These are phyloP conservation scores for Pristionchus pacificus DNA, from an alignment of 1,140 invertebrate genomes.

Conservation along the genomic window DNA sequence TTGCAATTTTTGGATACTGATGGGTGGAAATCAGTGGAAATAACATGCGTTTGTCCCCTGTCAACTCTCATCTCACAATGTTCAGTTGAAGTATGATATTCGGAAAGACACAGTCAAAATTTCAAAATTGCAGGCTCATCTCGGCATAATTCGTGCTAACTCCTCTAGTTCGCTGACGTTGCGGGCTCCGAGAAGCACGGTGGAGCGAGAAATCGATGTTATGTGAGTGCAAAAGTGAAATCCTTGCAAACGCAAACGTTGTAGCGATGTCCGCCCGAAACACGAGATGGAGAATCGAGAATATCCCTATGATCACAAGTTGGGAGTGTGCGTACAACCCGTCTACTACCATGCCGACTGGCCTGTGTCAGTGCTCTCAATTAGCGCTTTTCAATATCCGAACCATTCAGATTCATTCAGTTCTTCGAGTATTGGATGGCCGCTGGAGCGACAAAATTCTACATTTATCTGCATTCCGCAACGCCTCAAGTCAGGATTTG, in stretches of 20 bases:
- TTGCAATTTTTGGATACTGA: background rate
- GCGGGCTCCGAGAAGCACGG: too few species aligned
- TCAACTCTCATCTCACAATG: background rate
- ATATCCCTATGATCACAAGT: background rate
- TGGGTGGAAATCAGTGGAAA: background rate
- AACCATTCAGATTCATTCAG: conserved; percentile 1
- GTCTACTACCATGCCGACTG: conserved; percentile 13
- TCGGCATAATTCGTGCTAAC: background rate
- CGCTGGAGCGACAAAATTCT: conserved; percentile 12
- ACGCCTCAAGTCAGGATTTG: background rate
- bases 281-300: background rate
- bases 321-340: conserved; percentile 11
- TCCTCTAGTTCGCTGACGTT: background rate
- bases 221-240: background rate
- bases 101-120: background rate
- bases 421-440: conserved; percentile 15
- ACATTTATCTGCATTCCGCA: conserved; percentile 3
- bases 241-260: background rate
- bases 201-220: background rate
- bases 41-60: background rate
- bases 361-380: background rate
- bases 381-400: background rate
- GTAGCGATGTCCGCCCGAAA: conserved; percentile 7
- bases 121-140: background rate
- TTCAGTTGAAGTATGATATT: background rate